Conservation (phyloP, 2,113 vertebrate species). For the Ctenodactylus gundi region DNA sequence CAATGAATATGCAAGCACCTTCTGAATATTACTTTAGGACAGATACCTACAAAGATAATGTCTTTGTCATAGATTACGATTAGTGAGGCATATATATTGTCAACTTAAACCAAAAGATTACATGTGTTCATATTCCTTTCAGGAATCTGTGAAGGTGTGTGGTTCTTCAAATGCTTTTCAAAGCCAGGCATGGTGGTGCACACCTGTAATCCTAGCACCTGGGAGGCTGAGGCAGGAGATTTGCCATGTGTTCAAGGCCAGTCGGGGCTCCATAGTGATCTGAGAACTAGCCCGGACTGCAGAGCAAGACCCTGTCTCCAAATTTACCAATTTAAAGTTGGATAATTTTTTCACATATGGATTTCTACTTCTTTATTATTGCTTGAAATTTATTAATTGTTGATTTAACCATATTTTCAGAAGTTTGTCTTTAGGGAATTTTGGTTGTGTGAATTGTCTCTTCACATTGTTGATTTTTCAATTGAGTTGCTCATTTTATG, state of each 20-base stretch:
- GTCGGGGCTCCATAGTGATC: too few species aligned
- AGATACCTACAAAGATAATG: slow-evolving; percentile 28
- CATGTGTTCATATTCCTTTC: not conserved
- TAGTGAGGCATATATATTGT: too few species aligned
- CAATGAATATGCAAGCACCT: not conserved
- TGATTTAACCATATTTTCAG: slow-evolving; percentile 25
- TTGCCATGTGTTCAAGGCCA: too few species aligned
- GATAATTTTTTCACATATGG: not conserved
- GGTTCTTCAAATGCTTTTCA: not conserved
- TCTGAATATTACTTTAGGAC: slow-evolving; percentile 30
- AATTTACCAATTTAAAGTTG: not conserved
- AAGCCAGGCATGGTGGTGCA: too few species aligned
- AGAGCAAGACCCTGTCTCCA: too few species aligned
- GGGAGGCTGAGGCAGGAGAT: too few species aligned
- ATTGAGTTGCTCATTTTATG: not conserved
- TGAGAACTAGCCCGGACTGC: too few species aligned
- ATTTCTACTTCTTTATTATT: slow-evolving; percentile 23
- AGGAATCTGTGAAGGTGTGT: not conserved
- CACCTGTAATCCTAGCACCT: too few species aligned
- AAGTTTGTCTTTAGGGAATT: not conserved
- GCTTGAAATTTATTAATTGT: slow-evolving; percentile 14
- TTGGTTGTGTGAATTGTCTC: not conserved
- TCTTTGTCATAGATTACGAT: not conserved
- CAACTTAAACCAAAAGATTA: not conserved
- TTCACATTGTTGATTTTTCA: not conserved